Base-by-base conservation (phyloP, 92 coral and sea anemone species). In the Scolanthus callimorphus region DNA sequence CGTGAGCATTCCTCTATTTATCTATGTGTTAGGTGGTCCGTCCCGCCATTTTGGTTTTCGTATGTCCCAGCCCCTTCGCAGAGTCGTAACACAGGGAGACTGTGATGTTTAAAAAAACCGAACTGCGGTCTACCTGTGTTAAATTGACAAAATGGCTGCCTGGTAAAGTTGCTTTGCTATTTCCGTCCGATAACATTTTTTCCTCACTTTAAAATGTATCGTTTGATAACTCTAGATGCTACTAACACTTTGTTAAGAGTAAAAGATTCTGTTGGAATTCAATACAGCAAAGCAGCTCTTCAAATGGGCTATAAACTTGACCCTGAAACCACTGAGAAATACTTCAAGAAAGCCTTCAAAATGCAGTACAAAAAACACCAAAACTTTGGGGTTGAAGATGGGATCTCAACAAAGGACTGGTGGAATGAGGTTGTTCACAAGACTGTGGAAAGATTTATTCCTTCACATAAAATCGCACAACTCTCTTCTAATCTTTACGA, bases 141-240 rank as follows among this genome's bases (percentile, higher is more conserved):
- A n/a, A n/a, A n/a, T n/a, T n/a, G n/a, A n/a, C n/a, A n/a, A n/a
- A n/a, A n/a, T n/a, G n/a, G n/a, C n/a, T n/a, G n/a, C n/a, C n/a
- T 34, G 41, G 15, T 6, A 34, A 34, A 6, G 41, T 34, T 34
- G 41, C 41, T 34, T 6, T 15, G 6, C 15, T 34, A 34, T 34
- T 34, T 34, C 41, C 41, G 41, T 15, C 15, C 8, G 6, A 34
- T 34, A 34, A 6, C 15, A 15, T n/a, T 15, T 6, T 19, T 9
- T 13, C 30, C 10, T 25, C 4, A 44, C 13, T n/a, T n/a, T 21
- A 28, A 54, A 11, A 78, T 68, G 79, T 17, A 86, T n/a, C 81
- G 86, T 25, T 70, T 88, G 8, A 80, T 88, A 20, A 91, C 97
- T 4, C 71, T 91, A 43, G 97, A 91, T 57, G 97, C 71, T 0